Evolutionary conservation across 92 coral and sea anemone species (phyloP), one percentile per base, ranked within the genome.

Genomic region (Anthopleura xanthogrammica): DNA sequence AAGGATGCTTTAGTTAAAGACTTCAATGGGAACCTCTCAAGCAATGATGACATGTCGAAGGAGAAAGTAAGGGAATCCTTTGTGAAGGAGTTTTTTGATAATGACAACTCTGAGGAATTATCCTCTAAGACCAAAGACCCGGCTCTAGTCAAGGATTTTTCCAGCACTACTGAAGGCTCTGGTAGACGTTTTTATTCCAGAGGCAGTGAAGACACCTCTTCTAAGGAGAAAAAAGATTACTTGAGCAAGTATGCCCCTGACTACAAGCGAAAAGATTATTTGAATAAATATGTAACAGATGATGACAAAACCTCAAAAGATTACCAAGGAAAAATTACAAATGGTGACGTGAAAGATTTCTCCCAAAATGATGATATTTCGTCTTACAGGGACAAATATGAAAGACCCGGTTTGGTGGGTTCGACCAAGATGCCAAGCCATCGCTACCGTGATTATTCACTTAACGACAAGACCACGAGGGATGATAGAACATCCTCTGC

Each of bases 291-390:
- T 42, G 17, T 50, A 41, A 56, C 4, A 41, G 52, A 41, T 19
- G 77, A 62, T 50, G 23, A 62, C 58, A 66, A 22, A 5, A 42
- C 12, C 16, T 12, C 36, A 10, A 52, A 66, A 64, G 76, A 80
- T 41, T 55, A 80, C 16, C 65, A 46, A 16, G 74, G 22, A 8
- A 65, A 54, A 12, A 65, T 22, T 22, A 54, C 75, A 13, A 80
- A 80, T 40, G 77, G 83, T 42, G 78, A 75, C 8, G 7, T 80
- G 36, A 66, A 43, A 75, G 74, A 81, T 75, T 66, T 41, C 52
- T 81, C 56, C 36, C 52, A 43, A 50, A 14, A 55, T 48, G 29
- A 70, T 46, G 57, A 43, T 7, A 14, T 12, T 20, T 24, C 19
- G 14, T 79, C 83, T 7, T 58, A 19, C 76, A 66, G 43, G 41